These are phyloP conservation scores for Paracyclopina nana DNA, from an alignment of 1,140 invertebrate genomes.

Conservation along the genomic window DNA sequence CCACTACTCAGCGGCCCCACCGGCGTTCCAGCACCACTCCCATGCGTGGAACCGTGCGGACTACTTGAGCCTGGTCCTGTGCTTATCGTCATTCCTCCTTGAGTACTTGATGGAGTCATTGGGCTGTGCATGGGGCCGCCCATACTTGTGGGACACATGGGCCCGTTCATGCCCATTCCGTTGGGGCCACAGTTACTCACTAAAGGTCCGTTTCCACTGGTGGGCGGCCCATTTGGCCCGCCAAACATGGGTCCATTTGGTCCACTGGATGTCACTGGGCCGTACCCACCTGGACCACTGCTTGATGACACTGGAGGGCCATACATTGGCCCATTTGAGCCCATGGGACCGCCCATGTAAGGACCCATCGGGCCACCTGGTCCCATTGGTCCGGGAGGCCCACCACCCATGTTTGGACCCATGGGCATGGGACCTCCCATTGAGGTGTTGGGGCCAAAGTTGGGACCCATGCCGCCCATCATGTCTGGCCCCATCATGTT, in stretches of 20 bases:
- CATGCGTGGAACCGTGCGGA: conserved; percentile 17
- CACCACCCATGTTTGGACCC: conserved; percentile 15
- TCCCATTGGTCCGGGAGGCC: conserved; percentile 10
- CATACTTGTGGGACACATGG: conserved; percentile 20
- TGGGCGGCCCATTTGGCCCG: not conserved
- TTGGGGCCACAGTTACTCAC: conserved; percentile 7
- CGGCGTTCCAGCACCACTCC: conserved; percentile 14
- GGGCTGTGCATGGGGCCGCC: conserved; percentile 18
- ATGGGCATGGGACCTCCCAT: not conserved
- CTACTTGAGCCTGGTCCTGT: conserved; percentile 18
- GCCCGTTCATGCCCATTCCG: conserved; percentile 18
- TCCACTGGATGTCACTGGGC: conserved; percentile 11
- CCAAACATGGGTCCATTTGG: conserved; percentile 1
- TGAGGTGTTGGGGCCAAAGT: too few relatives aligned
- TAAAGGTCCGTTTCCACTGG: conserved; percentile 13
- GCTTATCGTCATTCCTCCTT: conserved; percentile 18
- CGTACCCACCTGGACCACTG: conserved; percentile 8
- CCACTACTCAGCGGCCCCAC: conserved; percentile 12
- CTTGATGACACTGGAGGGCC: conserved; percentile 22
- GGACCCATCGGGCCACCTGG: conserved; percentile 6
- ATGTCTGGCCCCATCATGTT: conserved; percentile 11
- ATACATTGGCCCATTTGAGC: conserved; percentile 26
- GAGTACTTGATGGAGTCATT: conserved; percentile 19
- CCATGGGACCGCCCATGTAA: conserved; percentile 28
- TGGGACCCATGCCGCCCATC: conserved; percentile 11